phyloP scores from a whole-genome alignment of 2,797 vertebrate genomes.

The Artibeus lituratus region DNA sequence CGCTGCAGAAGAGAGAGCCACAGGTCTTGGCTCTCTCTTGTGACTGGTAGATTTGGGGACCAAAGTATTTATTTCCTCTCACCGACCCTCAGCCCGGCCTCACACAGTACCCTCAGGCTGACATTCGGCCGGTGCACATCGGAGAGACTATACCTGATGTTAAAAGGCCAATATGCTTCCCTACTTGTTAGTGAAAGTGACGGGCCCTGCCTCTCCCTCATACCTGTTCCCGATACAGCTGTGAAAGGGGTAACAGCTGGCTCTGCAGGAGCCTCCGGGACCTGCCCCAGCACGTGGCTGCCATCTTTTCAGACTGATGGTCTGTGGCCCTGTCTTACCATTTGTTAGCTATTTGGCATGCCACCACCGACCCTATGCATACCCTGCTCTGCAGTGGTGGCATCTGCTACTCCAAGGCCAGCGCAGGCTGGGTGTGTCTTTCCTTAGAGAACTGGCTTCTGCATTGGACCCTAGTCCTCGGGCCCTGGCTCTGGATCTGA shows the following conservation, averaged over 20 bases:
- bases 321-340: accelerated
- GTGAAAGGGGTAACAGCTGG: not conserved
- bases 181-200: not conserved
- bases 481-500: not conserved
- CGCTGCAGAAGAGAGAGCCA: not conserved
- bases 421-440: not conserved
- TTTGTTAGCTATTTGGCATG: not conserved
- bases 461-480: not conserved
- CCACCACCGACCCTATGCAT: not conserved
- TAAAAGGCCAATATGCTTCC: not conserved
- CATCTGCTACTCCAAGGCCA: not conserved
- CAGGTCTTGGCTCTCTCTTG: not conserved
- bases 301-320: not conserved
- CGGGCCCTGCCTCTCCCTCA: not conserved
- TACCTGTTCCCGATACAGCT: not conserved
- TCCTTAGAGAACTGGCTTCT: not conserved
- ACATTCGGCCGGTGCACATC: not conserved
- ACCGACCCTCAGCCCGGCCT: not conserved
- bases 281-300: not conserved
- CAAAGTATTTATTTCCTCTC: not conserved
- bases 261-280: not conserved
- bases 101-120: not conserved
- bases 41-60: not conserved
- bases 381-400: not conserved
- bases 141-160: not conserved